These are phyloP conservation scores for Chondrilla cf. caribensis DNA, from an alignment of 37 sponge, comb jelly and placozoan species.

Conservation along the genomic window DNA sequence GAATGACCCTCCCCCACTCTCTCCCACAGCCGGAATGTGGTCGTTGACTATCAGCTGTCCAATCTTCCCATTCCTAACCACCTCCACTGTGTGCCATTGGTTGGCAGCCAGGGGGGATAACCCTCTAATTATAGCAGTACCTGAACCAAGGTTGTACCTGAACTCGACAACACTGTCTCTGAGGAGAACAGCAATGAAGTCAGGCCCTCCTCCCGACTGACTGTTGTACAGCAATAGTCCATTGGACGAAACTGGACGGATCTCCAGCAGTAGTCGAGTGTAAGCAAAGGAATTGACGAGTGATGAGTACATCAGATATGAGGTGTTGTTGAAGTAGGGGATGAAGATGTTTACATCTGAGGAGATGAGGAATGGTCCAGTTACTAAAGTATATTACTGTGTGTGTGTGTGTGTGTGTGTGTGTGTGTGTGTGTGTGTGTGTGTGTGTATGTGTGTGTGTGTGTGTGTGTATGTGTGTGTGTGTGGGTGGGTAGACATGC, in stretches of 20 bases:
- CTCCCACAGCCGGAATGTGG: conserved; percentile 19
- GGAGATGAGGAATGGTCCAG: too few relatives aligned
- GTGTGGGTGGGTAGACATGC: too few relatives aligned
- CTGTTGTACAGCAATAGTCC: conserved; percentile 52
- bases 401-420: too few relatives aligned
- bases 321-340: conserved; percentile 34
- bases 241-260: conserved; percentile 30
- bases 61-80: conserved; percentile 22
- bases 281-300: conserved; percentile 36
- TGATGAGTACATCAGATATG: conserved; percentile 25
- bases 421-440: too few relatives aligned
- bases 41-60: conserved; percentile 50
- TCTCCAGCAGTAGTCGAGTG: conserved; percentile 39
- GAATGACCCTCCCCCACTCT: conserved; percentile 25
- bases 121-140: conserved; percentile 31
- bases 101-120: conserved; percentile 11
- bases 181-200: conserved; percentile 55
- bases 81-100: conserved; percentile 61
- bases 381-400: too few relatives aligned
- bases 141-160: conserved; percentile 43
- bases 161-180: conserved; percentile 39
- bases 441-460: too few relatives aligned
- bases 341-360: conserved; percentile 24
- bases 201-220: conserved; percentile 21
- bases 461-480: too few relatives aligned